Percentiles rank a stretch among this genome's conserved stretches.
These are phyloP conservation scores for Sparidentex hasta DNA, from an alignment of 2,797 vertebrate genomes.

Conservation along the genomic window DNA sequence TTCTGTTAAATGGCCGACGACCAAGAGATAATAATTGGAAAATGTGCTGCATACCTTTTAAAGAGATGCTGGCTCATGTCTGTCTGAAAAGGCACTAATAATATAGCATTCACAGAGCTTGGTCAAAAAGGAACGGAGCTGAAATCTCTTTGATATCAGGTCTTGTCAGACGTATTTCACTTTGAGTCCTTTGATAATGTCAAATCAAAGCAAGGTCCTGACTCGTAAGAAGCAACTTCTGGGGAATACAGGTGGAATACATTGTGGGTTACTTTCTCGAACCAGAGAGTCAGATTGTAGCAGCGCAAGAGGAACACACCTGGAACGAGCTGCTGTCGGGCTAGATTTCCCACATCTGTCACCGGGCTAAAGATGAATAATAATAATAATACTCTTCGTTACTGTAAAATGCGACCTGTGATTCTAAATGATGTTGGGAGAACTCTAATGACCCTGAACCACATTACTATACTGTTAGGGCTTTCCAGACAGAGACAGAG, in stretches of 20 bases:
- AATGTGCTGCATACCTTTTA: conserved; percentile 5
- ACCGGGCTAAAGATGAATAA: conserved; percentile 45
- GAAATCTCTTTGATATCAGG: conserved; percentile 78
- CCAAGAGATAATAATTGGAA: not conserved
- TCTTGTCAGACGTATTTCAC: conserved; percentile 78
- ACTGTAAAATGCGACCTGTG: conserved; percentile 23
- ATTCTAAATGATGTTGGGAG: conserved; percentile 6
- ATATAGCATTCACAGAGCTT: conserved; percentile 45
- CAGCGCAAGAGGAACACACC: conserved; percentile 38
- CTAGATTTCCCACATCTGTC: conserved; percentile 23
- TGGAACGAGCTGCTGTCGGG: conserved; percentile 37
- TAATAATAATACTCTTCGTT: conserved; percentile 34
- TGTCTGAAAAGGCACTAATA: conserved; percentile 45
- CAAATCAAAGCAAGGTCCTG: conserved; percentile 81
- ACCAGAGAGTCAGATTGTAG: conserved; percentile 26
- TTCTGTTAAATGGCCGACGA: conserved; percentile 13
- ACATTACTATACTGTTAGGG: conserved; percentile 37
- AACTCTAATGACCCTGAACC: conserved; percentile 27
- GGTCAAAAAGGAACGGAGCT: conserved; percentile 60
- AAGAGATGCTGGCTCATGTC: conserved; percentile 30
- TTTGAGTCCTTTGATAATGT: conserved; percentile 80
- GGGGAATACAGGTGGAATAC: conserved; percentile 52
- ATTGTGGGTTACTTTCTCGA: conserved; percentile 39
- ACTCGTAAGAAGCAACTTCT: conserved; percentile 65
- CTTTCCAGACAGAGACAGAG: conserved; percentile 40